Evolutionary conservation across 2,797 vertebrate species (phyloP).

Genomic region (Alosa sapidissima): DNA sequence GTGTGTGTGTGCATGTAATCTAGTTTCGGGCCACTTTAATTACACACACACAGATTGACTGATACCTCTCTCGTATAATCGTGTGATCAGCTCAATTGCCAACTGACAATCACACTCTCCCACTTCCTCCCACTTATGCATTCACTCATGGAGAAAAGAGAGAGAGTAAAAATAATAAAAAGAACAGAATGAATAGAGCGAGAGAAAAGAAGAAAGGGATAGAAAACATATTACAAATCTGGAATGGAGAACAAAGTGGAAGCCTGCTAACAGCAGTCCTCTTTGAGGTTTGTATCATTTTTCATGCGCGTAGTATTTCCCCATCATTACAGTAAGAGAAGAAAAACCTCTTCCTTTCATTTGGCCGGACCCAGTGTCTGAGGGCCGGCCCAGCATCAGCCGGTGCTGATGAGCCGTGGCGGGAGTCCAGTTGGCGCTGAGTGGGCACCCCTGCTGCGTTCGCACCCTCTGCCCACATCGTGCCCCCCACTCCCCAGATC

Average conservation of each 20-base stretch:
- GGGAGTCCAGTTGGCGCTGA: background rate
- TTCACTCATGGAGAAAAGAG: background rate
- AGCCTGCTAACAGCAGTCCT: background rate
- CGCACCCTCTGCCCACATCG: background rate
- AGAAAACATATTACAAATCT: background rate
- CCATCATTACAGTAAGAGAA: background rate
- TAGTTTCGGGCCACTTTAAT: slow-evolving; percentile 20
- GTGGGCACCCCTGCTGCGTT: background rate
- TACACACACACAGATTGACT: slow-evolving; percentile 23
- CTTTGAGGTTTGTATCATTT: background rate
- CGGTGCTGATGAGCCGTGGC: background rate
- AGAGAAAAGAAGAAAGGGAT: background rate
- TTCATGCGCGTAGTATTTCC: background rate
- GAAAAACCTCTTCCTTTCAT: background rate
- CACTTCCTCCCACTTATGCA: background rate
- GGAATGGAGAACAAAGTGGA: background rate
- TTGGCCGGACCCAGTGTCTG: background rate
- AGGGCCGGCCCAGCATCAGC: background rate
- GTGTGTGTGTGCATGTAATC: slow-evolving; percentile 42
- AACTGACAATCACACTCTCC: slow-evolving; percentile 1
- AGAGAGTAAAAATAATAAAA: background rate
- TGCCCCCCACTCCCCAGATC: slow-evolving; percentile 34
- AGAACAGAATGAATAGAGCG: background rate
- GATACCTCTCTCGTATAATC: slow-evolving; percentile 3
- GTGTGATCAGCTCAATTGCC: slow-evolving; percentile 18